These are phyloP conservation scores for Acyrthosiphon pisum DNA, from an alignment of 1,140 invertebrate genomes.

Conservation along the genomic window DNA sequence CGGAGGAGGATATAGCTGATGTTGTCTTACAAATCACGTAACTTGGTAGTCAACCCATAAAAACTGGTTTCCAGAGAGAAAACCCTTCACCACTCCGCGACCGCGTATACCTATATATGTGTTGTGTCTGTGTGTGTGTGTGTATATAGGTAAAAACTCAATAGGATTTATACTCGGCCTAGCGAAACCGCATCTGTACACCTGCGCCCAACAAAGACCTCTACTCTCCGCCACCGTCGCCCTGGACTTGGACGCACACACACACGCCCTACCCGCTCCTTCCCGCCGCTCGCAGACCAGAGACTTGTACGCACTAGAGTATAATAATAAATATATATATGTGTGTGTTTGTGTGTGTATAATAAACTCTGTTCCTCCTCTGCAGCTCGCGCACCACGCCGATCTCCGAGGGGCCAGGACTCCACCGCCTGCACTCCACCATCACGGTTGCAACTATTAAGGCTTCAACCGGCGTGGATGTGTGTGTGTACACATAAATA, in stretches of 20 bases:
- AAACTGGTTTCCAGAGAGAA: slow-evolving; percentile 52
- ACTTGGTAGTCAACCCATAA: slow-evolving; percentile 51
- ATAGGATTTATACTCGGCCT: slow-evolving; percentile 41
- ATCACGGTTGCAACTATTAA: slow-evolving; percentile 51
- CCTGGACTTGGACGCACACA: not conserved
- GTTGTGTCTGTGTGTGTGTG: not conserved
- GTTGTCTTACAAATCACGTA: slow-evolving; percentile 58
- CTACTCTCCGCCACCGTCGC: not conserved
- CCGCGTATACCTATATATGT: not conserved
- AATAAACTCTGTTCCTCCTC: not conserved
- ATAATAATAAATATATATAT: too few species aligned
- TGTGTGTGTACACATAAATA: slow-evolving; percentile 50
- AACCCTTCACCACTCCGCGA: slow-evolving; percentile 13
- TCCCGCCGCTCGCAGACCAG: not conserved
- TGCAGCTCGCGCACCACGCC: not conserved
- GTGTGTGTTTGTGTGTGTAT: not conserved
- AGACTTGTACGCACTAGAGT: not conserved
- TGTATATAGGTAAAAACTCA: slow-evolving; percentile 41
- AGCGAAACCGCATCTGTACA: slow-evolving; percentile 55
- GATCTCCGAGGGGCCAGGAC: not conserved
- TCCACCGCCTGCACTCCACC: not conserved
- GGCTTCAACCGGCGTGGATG: slow-evolving; percentile 4
- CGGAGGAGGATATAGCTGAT: not conserved
- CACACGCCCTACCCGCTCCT: not conserved
- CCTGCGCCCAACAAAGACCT: slow-evolving; percentile 55